These are phyloP conservation scores for Drosophila lutescens DNA, from an alignment of 2,888 invertebrate genomes.

Conservation along the genomic window DNA sequence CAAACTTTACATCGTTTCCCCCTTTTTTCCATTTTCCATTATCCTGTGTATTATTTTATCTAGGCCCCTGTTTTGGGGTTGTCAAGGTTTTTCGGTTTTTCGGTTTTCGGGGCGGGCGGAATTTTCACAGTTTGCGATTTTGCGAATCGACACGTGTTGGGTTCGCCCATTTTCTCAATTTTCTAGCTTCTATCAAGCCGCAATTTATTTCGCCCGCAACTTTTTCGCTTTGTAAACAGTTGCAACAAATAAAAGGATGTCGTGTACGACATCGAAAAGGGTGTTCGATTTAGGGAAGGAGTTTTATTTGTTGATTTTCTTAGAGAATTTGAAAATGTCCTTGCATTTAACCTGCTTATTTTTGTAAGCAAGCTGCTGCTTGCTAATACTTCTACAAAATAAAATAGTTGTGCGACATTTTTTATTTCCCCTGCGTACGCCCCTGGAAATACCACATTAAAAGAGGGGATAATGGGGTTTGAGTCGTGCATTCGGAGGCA, in stretches of 20 bases:
- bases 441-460: neutral
- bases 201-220: conserved; percentile 20
- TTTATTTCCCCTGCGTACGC: neutral
- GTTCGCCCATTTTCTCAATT: conserved; percentile 5
- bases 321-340: neutral
- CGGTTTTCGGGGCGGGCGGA: neutral
- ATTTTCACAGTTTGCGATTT: conserved; percentile 20
- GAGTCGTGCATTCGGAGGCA: conserved; percentile 53
- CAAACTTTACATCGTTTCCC: conserved; percentile 21
- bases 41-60: conserved; percentile 9
- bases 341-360: neutral
- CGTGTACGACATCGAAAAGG: neutral
- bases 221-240: conserved; percentile 25
- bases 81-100: conserved; percentile 1
- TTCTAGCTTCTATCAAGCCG: conserved; percentile 1
- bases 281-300: neutral
- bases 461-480: conserved; percentile 1
- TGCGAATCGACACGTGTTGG: conserved; percentile 21
- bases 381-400: no score
- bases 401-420: neutral
- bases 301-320: neutral
- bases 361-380: no score
- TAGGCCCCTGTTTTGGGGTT: conserved; percentile 17
- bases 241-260: conserved; percentile 22
- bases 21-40: no score